Percentiles rank a stretch among this genome's conserved stretches.
phyloP scores from a whole-genome alignment of 2,888 invertebrate species.

The Apoda limacodes region DNA sequence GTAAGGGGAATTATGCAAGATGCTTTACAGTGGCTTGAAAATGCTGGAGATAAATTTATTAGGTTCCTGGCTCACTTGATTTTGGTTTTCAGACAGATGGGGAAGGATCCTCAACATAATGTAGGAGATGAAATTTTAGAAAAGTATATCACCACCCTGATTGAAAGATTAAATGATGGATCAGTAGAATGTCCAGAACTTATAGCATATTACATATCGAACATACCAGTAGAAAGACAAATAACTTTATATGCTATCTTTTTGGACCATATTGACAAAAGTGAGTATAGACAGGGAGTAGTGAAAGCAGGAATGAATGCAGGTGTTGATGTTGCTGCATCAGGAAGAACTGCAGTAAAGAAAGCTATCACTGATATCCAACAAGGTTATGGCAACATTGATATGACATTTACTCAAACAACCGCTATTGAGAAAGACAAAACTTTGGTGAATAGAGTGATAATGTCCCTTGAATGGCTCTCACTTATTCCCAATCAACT shows the following conservation, averaged over 20 bases:
- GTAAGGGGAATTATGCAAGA: conserved; percentile 78
- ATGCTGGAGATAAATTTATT: conserved; percentile 68
- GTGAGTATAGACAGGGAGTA: conserved; percentile 74
- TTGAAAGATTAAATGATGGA: conserved; percentile 61
- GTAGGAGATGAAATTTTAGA: conserved; percentile 81
- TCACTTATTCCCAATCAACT: conserved; percentile 82
- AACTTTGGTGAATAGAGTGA: conserved; percentile 46
- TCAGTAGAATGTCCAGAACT: conserved; percentile 78
- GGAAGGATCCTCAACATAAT: conserved; percentile 76
- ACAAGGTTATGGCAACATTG: conserved; percentile 56
- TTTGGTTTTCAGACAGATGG: conserved; percentile 84
- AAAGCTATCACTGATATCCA: conserved; percentile 67
- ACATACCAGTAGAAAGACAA: conserved; percentile 71
- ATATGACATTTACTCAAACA: conserved; percentile 72
- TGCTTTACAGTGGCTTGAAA: conserved; percentile 75
- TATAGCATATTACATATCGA: conserved; percentile 88
- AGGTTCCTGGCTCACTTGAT: conserved; percentile 89
- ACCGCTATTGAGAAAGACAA: conserved; percentile 72
- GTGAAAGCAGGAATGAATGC: conserved; percentile 78
- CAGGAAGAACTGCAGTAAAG: conserved; percentile 88
- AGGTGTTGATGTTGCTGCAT: conserved; percentile 85
- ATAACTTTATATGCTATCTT: conserved; percentile 75
- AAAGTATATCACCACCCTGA: conserved; percentile 78
- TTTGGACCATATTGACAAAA: conserved; percentile 74
- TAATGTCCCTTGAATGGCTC: conserved; percentile 85